Percentiles rank a stretch among this genome's conserved stretches.
These are phyloP conservation scores for Polyommatus icarus DNA, from an alignment of 2,888 invertebrate species.

Conservation along the genomic window DNA sequence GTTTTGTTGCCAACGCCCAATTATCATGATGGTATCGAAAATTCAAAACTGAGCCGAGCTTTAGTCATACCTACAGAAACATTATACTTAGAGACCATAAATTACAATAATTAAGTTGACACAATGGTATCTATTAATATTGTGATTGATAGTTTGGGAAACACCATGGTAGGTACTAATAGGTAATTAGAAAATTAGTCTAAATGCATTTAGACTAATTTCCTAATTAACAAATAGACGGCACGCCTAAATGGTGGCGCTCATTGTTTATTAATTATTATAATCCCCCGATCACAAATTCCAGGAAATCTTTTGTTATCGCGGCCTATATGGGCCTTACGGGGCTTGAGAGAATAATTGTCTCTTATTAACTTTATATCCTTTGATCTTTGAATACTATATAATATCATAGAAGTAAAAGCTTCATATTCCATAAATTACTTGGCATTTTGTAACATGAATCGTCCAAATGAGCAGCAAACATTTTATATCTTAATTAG, in stretches of 20 bases:
- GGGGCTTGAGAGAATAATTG: too few relatives aligned
- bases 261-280: not conserved
- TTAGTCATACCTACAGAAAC: not conserved
- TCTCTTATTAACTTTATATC: not conserved
- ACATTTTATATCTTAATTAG: not conserved
- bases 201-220: not conserved
- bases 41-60: not conserved
- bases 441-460: not conserved
- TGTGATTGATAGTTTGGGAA: not conserved
- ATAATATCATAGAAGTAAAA: not conserved
- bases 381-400: not conserved
- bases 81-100: not conserved
- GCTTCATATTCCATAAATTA: not conserved
- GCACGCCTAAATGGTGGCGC: not conserved
- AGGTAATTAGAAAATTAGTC: too few relatives aligned
- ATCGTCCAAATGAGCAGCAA: not conserved
- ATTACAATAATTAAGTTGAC: not conserved
- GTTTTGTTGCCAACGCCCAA: not conserved
- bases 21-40: not conserved
- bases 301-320: too few relatives aligned
- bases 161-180: not conserved
- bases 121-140: not conserved
- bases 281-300: too few relatives aligned
- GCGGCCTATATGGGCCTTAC: too few relatives aligned
- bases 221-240: not conserved